A percentile compares a stretch with the other conserved stretches of the same genome.
These are phyloP conservation scores for Barnardius zonarius DNA, from an alignment of 2,113 vertebrate genomes.

Conservation along the genomic window DNA sequence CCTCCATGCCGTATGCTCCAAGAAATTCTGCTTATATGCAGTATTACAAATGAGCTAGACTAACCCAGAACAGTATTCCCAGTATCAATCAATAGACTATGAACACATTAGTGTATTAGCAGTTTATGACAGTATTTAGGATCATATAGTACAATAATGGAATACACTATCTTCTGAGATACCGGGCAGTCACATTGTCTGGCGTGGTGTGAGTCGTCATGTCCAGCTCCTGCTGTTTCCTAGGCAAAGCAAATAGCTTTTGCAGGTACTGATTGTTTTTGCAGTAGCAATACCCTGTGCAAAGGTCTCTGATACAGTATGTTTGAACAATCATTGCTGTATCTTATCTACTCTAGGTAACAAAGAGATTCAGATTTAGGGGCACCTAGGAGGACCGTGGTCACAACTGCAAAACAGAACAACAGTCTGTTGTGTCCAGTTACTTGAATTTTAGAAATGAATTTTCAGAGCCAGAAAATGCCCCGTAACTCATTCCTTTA, in stretches of 20 bases:
- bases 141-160: constrained; percentile 45
- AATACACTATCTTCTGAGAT: background rate
- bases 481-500: background rate
- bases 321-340: constrained; percentile 52
- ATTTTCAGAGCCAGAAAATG: constrained; percentile 1
- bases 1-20: background rate
- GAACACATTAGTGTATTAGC: constrained; percentile 63
- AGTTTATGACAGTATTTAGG: constrained; percentile 65
- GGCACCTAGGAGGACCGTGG: background rate
- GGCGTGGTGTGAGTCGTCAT: background rate
- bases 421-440: background rate
- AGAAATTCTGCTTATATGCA: constrained; percentile 42
- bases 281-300: constrained; percentile 15
- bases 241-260: constrained; percentile 44
- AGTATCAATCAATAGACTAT: constrained; percentile 53
- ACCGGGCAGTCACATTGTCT: background rate
- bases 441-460: background rate
- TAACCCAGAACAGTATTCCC: constrained; percentile 33
- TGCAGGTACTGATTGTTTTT: constrained; percentile 24
- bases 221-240: constrained; percentile 19
- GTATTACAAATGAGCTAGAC: constrained; percentile 24
- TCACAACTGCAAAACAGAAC: background rate
- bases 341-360: constrained; percentile 45
- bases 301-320: constrained; percentile 56
- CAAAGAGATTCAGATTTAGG: constrained; percentile 44